Conservation (phyloP, 2,797 vertebrate species). For the Tokudaia tokunoshimensis region DNA sequence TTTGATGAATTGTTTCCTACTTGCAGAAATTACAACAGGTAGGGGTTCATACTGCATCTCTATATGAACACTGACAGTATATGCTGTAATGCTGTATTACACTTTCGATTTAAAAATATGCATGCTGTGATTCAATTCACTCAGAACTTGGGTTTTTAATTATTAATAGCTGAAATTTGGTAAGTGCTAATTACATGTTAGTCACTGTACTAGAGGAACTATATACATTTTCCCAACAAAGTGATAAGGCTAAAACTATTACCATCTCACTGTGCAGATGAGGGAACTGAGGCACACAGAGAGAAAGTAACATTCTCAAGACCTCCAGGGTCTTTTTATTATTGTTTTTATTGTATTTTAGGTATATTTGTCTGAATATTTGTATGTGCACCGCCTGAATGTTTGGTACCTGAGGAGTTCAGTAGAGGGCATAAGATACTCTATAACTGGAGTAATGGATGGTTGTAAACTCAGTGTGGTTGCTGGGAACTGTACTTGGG, state of each 20-base stretch:
- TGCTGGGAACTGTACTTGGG: neutral
- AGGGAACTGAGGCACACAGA: constrained; percentile 3
- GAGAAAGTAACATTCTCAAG: neutral
- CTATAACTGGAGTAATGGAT: neutral
- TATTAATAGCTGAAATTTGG: neutral
- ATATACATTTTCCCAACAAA: neutral
- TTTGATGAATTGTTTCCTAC: neutral
- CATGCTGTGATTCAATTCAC: constrained; percentile 34
- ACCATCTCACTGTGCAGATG: neutral
- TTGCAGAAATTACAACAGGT: constrained; percentile 35
- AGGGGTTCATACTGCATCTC: neutral
- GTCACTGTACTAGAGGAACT: neutral
- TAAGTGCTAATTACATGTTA: neutral
- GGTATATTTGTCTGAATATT: neutral
- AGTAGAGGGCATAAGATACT: neutral
- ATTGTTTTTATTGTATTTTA: too few relatives aligned
- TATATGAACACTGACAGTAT: constrained; percentile 59
- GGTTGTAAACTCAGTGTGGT: neutral
- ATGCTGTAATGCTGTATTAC: constrained; percentile 10
- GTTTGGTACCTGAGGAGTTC: neutral
- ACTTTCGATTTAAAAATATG: neutral
- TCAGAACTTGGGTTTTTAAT: neutral
- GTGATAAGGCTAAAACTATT: neutral
- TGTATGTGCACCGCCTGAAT: neutral
- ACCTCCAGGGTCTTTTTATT: neutral